Conservation (phyloP, 2,113 vertebrate species). For the Ictalurus furcatus region DNA sequence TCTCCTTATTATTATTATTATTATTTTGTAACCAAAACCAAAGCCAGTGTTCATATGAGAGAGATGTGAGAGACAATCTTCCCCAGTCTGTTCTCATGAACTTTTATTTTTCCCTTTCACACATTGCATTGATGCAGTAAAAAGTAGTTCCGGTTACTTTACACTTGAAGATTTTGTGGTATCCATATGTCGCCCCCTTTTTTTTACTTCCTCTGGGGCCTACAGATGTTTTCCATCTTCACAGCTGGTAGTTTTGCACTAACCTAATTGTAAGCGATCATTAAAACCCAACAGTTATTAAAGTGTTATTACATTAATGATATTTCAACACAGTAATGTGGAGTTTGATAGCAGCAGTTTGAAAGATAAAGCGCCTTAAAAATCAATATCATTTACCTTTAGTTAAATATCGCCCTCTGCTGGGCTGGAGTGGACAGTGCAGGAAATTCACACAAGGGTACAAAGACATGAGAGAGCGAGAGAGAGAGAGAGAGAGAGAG, state of each 20-base stretch:
- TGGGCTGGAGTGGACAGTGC: neutral
- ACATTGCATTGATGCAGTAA: neutral
- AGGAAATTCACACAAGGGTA: neutral
- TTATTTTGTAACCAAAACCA: neutral
- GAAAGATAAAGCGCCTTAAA: neutral
- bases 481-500: too few species aligned
- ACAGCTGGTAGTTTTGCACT: neutral
- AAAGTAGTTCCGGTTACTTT: neutral
- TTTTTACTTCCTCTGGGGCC: neutral
- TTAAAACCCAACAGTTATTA: neutral
- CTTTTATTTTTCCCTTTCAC: neutral
- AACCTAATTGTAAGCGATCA: neutral
- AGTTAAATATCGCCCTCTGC: conserved; percentile 34
- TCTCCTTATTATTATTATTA: too few species aligned
- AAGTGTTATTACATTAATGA: neutral
- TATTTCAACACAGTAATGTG: neutral
- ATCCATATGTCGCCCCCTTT: too few species aligned
- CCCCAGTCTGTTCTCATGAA: neutral
- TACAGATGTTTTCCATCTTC: neutral
- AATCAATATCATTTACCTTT: neutral
- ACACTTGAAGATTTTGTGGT: neutral
- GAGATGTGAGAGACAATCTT: neutral
- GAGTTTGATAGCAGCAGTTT: neutral
- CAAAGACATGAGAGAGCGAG: neutral
- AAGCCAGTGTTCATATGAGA: neutral